A percentile compares a stretch with the other conserved stretches of the same genome.
Conservation (phyloP, 2,888 invertebrate genomes). For the Sesia bembeciformis region DNA sequence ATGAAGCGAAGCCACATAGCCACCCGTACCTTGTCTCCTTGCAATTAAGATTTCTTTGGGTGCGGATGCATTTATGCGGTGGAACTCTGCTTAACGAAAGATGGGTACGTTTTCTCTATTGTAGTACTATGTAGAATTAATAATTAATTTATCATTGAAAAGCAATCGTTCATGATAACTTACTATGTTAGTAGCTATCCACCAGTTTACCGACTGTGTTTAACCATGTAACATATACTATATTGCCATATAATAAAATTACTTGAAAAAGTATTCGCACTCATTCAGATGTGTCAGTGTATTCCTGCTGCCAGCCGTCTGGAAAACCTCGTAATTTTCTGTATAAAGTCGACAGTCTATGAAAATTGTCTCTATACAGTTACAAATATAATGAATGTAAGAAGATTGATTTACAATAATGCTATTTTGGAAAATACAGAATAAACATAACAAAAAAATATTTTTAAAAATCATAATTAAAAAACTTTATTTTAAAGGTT, state of each 20-base stretch:
- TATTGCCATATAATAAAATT: too few relatives aligned
- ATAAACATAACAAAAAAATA: background rate
- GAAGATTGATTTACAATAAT: background rate
- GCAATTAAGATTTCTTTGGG: slow-evolving; percentile 48
- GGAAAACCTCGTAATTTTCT: too few relatives aligned
- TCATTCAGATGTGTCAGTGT: too few relatives aligned
- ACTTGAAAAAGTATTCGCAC: too few relatives aligned
- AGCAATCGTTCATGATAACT: too few relatives aligned
- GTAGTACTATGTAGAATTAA: background rate
- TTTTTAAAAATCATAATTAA: too few relatives aligned
- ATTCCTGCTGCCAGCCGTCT: too few relatives aligned
- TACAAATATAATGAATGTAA: background rate
- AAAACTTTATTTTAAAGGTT: slow-evolving; percentile 23
- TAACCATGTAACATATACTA: too few relatives aligned
- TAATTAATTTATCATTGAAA: background rate
- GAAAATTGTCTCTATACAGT: background rate
- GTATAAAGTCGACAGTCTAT: too few relatives aligned
- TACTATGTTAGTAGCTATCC: too few relatives aligned
- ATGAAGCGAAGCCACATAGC: slow-evolving; percentile 45
- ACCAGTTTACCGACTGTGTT: too few relatives aligned
- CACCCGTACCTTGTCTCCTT: slow-evolving; percentile 63
- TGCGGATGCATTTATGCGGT: slow-evolving; percentile 50
- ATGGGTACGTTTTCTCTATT: slow-evolving; percentile 37
- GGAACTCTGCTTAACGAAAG: slow-evolving; percentile 52
- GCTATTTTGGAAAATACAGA: too few relatives aligned